Evolutionary conservation across 2,113 vertebrate genomes (phyloP).

Genomic region (Cephalophus harveyi): DNA sequence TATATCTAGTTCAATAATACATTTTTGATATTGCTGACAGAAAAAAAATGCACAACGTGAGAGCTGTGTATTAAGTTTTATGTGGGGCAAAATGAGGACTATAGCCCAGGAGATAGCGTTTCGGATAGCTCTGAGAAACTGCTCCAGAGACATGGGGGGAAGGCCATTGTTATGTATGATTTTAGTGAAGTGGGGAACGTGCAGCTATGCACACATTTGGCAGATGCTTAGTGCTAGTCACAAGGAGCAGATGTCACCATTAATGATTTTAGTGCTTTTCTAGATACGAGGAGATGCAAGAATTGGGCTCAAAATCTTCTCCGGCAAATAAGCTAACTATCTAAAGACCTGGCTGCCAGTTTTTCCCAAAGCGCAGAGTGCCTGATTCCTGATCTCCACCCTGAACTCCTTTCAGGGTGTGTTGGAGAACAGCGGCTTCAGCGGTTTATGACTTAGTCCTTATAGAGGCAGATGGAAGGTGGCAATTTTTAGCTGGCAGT

Average conservation of each 20-base stretch:
- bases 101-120: neutral
- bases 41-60: neutral
- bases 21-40: neutral
- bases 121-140: neutral
- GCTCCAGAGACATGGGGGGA: neutral
- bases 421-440: neutral
- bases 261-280: neutral
- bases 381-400: neutral
- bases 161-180: neutral
- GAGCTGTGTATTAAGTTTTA: neutral
- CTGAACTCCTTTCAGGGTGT: neutral
- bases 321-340: neutral
- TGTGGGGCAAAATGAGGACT: neutral
- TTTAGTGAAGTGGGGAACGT: neutral
- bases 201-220: neutral
- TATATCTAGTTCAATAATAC: neutral
- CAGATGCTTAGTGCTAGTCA: neutral
- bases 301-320: neutral
- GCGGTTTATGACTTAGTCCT: neutral
- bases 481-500: neutral
- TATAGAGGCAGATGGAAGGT: neutral
- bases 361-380: neutral
- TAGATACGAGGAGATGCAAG: neutral
- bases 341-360: neutral
- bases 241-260: neutral